A percentile compares a stretch with the other conserved stretches of the same genome.
Conservation (phyloP, 2,888 invertebrate species). For the Dendrolimus pini region DNA sequence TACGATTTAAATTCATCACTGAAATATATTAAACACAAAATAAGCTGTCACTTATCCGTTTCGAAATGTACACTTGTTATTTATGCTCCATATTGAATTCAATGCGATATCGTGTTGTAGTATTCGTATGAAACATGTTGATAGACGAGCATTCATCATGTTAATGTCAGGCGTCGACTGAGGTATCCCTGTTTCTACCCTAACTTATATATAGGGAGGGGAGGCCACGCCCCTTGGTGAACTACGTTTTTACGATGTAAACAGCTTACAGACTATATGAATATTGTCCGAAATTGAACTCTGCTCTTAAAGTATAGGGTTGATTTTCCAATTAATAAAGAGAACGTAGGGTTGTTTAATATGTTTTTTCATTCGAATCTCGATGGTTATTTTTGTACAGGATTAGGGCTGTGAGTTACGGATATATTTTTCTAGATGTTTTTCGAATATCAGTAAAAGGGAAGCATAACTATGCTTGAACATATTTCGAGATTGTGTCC, state of each 20-base stretch:
- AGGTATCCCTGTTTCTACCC: conserved; percentile 41
- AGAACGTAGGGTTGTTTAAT: conserved; percentile 42
- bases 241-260: conserved; percentile 17
- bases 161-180: conserved; percentile 55
- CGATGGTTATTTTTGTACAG: conserved; percentile 1
- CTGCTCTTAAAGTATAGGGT: conserved; percentile 6
- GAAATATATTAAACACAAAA: conserved; percentile 16
- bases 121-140: conserved; percentile 47
- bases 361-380: conserved; percentile 26
- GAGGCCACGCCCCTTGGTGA: conserved; percentile 33
- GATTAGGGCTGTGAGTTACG: conserved; percentile 8
- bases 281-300: conserved; percentile 22
- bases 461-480: no score
- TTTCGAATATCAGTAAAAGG: no score
- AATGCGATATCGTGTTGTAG: conserved; percentile 61
- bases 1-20: neutral
- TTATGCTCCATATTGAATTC: conserved; percentile 45
- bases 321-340: neutral
- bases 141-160: conserved; percentile 60
- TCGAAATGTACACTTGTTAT: conserved; percentile 29
- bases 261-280: conserved; percentile 12
- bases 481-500: no score
- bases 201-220: conserved; percentile 29
- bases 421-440: no score
- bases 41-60: conserved; percentile 10